These are phyloP conservation scores for Drosophila antonietae DNA, from an alignment of 2,888 invertebrate genomes.

Conservation along the genomic window DNA sequence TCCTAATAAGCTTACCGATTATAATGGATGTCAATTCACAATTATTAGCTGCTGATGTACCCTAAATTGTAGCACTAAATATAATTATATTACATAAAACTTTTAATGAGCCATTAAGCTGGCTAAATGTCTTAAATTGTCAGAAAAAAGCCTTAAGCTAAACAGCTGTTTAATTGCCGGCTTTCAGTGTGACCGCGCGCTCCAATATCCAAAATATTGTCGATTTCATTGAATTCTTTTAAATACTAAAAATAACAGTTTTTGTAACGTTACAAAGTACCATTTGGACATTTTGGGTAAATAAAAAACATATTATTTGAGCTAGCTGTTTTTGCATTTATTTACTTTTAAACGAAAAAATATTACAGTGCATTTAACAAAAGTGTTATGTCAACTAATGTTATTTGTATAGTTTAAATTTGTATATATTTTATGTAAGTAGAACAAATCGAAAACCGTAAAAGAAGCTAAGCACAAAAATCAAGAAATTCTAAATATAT, in stretches of 20 bases:
- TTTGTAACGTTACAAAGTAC: neutral
- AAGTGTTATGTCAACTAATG: slow-evolving; percentile 52
- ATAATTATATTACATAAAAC: neutral
- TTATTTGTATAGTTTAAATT: slow-evolving; percentile 41
- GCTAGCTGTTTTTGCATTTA: slow-evolving; percentile 64
- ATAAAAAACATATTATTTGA: neutral
- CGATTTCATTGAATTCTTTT: neutral
- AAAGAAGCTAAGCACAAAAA: slow-evolving; percentile 52
- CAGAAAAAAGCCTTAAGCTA: neutral
- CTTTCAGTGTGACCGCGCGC: slow-evolving; percentile 33
- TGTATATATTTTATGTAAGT: slow-evolving; percentile 30
- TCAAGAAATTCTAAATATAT: slow-evolving; percentile 49
- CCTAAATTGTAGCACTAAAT: neutral
- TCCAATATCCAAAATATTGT: neutral
- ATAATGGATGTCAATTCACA: neutral
- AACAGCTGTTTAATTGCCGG: slow-evolving; percentile 47
- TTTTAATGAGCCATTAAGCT: slow-evolving; percentile 1
- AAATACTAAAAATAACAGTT: slow-evolving; percentile 10
- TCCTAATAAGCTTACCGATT: slow-evolving; percentile 4
- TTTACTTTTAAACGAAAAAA: slow-evolving; percentile 59
- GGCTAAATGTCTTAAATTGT: slow-evolving; percentile 13
- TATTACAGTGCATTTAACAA: slow-evolving; percentile 61
- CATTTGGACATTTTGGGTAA: neutral
- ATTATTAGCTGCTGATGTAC: neutral
- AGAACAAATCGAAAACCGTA: slow-evolving; percentile 38